These are phyloP conservation scores for Phaenicophaeus curvirostris DNA, from an alignment of 2,797 vertebrate species.

Conservation along the genomic window DNA sequence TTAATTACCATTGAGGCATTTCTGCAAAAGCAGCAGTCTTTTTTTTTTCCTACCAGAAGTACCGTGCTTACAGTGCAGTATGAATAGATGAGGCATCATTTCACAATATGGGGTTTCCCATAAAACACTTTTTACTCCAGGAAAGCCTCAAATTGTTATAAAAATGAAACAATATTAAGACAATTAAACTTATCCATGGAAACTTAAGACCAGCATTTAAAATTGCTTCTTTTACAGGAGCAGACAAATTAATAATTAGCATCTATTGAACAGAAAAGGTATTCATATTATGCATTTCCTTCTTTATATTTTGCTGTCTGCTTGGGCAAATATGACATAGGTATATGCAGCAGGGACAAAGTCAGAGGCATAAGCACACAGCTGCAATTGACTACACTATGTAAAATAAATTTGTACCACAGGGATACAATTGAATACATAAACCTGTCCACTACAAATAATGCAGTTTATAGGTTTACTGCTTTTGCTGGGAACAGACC, in stretches of 20 bases:
- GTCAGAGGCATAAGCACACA: neutral
- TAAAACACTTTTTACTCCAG: neutral
- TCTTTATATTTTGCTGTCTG: neutral
- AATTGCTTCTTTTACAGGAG: neutral
- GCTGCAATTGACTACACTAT: neutral
- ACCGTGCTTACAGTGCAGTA: neutral
- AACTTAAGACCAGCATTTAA: neutral
- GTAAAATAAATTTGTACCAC: neutral
- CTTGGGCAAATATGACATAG: neutral
- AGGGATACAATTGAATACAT: neutral
- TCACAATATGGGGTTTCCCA: neutral
- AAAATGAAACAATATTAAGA: neutral
- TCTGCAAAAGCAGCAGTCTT: neutral
- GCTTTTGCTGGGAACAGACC: neutral
- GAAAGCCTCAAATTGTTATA: neutral
- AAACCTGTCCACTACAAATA: neutral
- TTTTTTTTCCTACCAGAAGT: neutral
- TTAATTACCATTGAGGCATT: neutral
- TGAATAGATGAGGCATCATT: neutral
- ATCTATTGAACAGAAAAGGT: neutral
- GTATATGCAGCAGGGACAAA: neutral
- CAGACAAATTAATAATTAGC: neutral
- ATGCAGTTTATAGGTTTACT: neutral
- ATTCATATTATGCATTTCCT: neutral
- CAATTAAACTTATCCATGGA: neutral